Conservation (phyloP, 1,140 invertebrate species). For the Saxidomus purpurata region DNA sequence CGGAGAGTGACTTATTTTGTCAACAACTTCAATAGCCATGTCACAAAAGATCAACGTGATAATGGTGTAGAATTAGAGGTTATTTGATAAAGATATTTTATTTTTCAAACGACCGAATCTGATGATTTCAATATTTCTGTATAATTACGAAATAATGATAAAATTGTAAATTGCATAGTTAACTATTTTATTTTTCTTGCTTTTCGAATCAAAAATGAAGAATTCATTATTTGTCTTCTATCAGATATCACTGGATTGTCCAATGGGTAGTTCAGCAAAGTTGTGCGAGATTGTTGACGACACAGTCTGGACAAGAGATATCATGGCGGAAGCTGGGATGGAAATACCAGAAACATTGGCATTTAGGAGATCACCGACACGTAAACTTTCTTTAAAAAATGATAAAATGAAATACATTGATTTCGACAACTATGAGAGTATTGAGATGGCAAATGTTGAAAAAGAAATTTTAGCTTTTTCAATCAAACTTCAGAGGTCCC, state of each 20-base stretch:
- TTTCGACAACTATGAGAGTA: not conserved
- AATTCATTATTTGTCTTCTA: not conserved
- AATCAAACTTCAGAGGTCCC: not conserved
- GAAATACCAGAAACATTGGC: conserved; percentile 72
- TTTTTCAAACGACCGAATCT: too few relatives aligned
- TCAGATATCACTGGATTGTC: conserved; percentile 67
- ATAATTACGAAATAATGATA: too few relatives aligned
- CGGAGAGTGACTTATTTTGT: conserved; percentile 63
- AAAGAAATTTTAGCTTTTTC: not conserved
- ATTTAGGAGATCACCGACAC: conserved; percentile 43
- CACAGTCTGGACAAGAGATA: conserved; percentile 71
- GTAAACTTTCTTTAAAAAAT: not conserved
- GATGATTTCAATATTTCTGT: too few relatives aligned
- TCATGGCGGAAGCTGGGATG: conserved; percentile 65
- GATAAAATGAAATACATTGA: not conserved
- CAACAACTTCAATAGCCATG: conserved; percentile 45
- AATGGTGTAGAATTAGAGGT: conserved; percentile 18
- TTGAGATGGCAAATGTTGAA: not conserved
- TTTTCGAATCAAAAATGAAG: too few relatives aligned
- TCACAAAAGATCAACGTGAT: not conserved
- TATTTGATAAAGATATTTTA: too few relatives aligned
- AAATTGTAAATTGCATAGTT: too few relatives aligned
- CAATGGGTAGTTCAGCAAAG: conserved; percentile 70
- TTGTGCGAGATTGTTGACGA: conserved; percentile 70
- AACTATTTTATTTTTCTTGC: too few relatives aligned